Evolutionary conservation across 2,888 invertebrate species (phyloP).

Genomic region (Eupeodes latifasciatus): DNA sequence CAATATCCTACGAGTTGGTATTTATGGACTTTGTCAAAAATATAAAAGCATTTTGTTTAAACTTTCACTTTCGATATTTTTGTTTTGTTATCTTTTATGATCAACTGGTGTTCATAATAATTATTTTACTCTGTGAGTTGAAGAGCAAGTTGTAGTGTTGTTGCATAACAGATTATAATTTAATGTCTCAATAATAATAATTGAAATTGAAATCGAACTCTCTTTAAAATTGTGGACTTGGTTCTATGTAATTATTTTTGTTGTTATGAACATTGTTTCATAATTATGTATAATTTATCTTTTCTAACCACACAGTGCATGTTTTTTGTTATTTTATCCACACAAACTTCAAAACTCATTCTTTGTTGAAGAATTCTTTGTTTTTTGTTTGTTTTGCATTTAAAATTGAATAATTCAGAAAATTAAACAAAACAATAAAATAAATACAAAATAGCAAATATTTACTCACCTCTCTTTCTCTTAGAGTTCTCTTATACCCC

Average conservation of each 20-base stretch:
- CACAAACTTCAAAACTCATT: no score
- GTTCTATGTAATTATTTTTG: not conserved
- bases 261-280: not conserved
- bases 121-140: not conserved
- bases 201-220: conserved; percentile 23
- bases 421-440: not conserved
- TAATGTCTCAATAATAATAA: not conserved
- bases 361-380: no score
- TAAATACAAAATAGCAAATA: not conserved
- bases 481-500: not conserved
- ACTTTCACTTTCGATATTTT: conserved; percentile 62
- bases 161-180: conserved; percentile 49
- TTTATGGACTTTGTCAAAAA: conserved; percentile 3
- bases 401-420: no score
- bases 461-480: not conserved
- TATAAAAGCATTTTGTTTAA: conserved; percentile 16
- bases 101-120: conserved; percentile 23
- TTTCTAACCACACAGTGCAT: no score
- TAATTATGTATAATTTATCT: no score
- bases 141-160: conserved; percentile 10
- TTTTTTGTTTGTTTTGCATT: no score
- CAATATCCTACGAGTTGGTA: no score
- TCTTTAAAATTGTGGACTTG: not conserved
- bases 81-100: conserved; percentile 40
- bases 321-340: no score